Percentiles rank a stretch among this genome's conserved stretches.
Evolutionary conservation across 2,888 invertebrate species (phyloP).

Genomic region (Rhynchonema sp.): DNA sequence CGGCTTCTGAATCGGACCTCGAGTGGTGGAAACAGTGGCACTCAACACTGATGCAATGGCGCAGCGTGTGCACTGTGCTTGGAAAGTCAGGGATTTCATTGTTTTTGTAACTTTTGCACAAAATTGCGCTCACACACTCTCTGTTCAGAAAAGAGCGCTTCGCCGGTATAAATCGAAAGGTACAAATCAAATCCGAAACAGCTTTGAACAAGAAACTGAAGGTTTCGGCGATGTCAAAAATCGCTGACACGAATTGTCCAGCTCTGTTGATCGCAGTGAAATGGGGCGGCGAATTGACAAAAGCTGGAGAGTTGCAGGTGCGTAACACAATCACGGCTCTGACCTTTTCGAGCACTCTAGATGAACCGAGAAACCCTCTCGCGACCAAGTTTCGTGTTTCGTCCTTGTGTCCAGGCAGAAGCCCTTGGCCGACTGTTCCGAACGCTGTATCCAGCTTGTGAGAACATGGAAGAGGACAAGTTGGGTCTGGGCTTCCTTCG

Average conservation of each 20-base stretch:
- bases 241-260: not conserved
- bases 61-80: not conserved
- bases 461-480: not conserved
- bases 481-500: slow-evolving; percentile 77
- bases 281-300: slow-evolving; percentile 97
- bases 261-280: slow-evolving; percentile 58
- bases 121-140: not conserved
- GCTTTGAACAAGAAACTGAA: slow-evolving; percentile 48
- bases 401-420: too few relatives aligned
- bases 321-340: too few relatives aligned
- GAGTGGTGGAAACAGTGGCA: too few relatives aligned
- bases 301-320: slow-evolving; percentile 53
- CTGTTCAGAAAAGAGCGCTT: slow-evolving; percentile 79
- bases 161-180: slow-evolving; percentile 97
- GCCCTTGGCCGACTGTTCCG: slow-evolving; percentile 71
- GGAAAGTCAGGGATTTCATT: not conserved
- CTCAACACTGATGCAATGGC: not conserved
- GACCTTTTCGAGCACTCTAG: too few relatives aligned
- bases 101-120: not conserved
- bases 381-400: too few relatives aligned
- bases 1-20: too few relatives aligned
- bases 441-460: slow-evolving; percentile 71
- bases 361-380: too few relatives aligned
- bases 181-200: slow-evolving; percentile 96
- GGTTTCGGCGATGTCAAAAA: not conserved